Base-by-base conservation (phyloP, 2,797 vertebrate genomes). In the Lithobates pipiens region DNA sequence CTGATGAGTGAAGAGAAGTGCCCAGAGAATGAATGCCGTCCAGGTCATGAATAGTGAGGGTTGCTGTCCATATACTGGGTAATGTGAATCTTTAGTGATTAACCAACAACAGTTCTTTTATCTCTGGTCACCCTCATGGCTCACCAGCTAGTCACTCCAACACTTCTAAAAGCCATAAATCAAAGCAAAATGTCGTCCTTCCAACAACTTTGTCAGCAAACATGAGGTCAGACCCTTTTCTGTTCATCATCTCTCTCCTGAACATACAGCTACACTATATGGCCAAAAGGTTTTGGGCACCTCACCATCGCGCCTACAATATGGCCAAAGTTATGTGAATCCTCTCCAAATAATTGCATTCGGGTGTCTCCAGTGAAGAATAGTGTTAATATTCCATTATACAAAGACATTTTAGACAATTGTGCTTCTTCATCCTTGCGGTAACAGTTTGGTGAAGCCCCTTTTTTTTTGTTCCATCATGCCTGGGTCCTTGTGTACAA, bases 181-280 rank as follows among this genome's bases (percentile, higher is more conserved):
- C 50, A 82, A 21, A 34, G n/a, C 25, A 3, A 73, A 63, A 65
- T 63, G 70, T 36, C 42, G 63, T 82, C 80, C 80, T 82, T n/a
- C 61, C 54, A 25, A 25, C 44, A 71, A 81, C 72, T 42, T 71
- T 46, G 68, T 71, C 68, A 81, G 16, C 44, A 72, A 72, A 81
- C 46, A 81, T 36, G 42, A 16, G 16, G 32, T 50, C 15, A 18
- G 44, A 18, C 44, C 44, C 70, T 23, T 44, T 54, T 54, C 32
- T 32, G 3, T 3, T 32, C 32, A 71, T 80, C 9, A 11, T 61
- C 23, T 15, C 25, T 23, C 54, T 34, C 54, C 32, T 65, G 54
- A 15, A n/a, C 54, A 63, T 57, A 77, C 10, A 63, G 25, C 13
- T 29, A 15, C 46, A 16, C 15, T 50, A 50, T 16, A 50, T 3